Conservation (phyloP, 2,113 vertebrate genomes). For the Rafetus swinhoei region DNA sequence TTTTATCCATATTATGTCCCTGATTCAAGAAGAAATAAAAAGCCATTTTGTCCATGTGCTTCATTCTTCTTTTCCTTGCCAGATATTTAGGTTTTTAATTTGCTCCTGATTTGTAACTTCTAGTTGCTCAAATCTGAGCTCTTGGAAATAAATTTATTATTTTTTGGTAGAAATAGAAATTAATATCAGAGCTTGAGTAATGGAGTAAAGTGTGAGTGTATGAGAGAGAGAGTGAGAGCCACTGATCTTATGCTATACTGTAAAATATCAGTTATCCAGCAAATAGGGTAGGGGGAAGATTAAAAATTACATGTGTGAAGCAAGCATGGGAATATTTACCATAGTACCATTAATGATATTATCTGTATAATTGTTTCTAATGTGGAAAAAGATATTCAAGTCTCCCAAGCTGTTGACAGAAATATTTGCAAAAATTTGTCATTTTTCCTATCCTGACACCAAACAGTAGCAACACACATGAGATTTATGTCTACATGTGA, state of each 20-base stretch:
- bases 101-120: neutral
- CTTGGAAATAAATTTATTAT: neutral
- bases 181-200: neutral
- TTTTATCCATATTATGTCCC: neutral
- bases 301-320: neutral
- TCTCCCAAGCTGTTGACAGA: neutral
- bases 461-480: neutral
- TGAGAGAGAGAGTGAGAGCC: neutral
- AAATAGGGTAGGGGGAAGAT: neutral
- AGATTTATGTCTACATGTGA: neutral
- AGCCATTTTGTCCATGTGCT: neutral
- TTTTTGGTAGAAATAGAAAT: neutral
- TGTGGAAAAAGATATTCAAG: neutral
- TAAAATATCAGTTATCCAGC: neutral
- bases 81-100: neutral
- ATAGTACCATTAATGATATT: neutral
- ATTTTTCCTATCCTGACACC: neutral
- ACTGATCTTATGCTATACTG: too few relatives aligned
- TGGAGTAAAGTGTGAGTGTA: neutral
- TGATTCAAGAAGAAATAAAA: neutral
- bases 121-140: neutral
- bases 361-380: neutral
- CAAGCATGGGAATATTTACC: neutral
- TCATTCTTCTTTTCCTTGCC: neutral
- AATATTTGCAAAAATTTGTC: neutral